Base-by-base conservation (phyloP, 2,113 vertebrate species). In the Phasianus colchicus region DNA sequence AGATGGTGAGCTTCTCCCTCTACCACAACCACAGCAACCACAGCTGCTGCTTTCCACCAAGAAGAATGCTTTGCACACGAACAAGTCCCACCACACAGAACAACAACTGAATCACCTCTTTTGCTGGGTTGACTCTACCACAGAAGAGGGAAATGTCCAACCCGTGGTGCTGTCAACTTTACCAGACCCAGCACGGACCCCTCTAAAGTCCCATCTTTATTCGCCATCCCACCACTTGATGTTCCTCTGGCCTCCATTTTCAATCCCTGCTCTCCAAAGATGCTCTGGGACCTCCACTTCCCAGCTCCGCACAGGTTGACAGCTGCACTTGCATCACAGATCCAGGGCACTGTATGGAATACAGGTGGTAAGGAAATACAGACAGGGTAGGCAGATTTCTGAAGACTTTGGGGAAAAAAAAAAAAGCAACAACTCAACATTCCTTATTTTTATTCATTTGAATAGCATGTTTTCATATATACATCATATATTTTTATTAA, bases 281-380 rank as follows among this genome's bases (percentile, higher is more conserved):
- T 60, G 29, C 5, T 81, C 47, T 84, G n/a, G 45, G 9, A 34
- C 18, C 80, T 30, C 12, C 0, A 1, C 30, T 86, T 84, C 30
- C 36, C 17, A 3, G 0, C 21, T 12, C 14, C 58, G 14, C 10
- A 2, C 1, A 7, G 54, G 36, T 4, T 1, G 1, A 18, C 15
- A 50, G 47, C 48, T 2, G 1, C 9, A 25, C n/a, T 80, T 19
- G 15, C 40, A 34, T 32, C 54, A 21, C 55, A 69, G 48, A 36
- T 75, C 80, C 48, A 13, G 18, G 22, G 61, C 61, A 64, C 10
- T 40, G 10, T 38, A 29, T 1, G 0, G 57, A 25, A 21, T 48
- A 47, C 1, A 3, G 24, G 21, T 10, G 16, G 61, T 15, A 29
- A 69, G 21, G 32, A 72, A 60, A 38, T 3, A 8, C 11, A 30